Base-by-base conservation (phyloP, 35 echinoderm and acorn worm species). In the Eucidaris tribuloides region DNA sequence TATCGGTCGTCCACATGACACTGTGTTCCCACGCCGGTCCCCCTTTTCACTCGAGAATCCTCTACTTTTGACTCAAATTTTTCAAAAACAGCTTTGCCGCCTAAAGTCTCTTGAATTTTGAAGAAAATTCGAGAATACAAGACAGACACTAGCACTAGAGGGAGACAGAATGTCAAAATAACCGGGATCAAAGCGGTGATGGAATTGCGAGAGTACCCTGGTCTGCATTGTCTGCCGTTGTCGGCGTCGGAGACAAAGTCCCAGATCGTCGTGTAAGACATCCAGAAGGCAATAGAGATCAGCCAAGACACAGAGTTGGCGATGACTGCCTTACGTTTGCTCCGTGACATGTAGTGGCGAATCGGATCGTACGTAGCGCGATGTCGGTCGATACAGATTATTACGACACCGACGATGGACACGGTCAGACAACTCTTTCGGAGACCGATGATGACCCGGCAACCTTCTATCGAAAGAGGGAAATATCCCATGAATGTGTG, bases 361-460 rank as follows among this genome's bases (percentile, higher is more conserved):
- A 84, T 36, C 18, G 82, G 82, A 61, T 84, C 35, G 15, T 46
- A 29, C 30, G 72, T 48, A 2, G 82, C 82, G 29, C 52, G 65
- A 45, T 84, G 62, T 40, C 82, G 82, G 42, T 84, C 82, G 28
- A 42, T 68, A 50, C 82, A 84, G 41, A 84, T 84, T 17, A 72
- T 52, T 2, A 52, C 27, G 6, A 84, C 42, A 45, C 17, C 72
- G 42, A 71, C n/a, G 41, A 72, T 84, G 20, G 82, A 84, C 6
- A 64, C 62, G 23, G 38, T 22, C 25, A 54, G 32, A 9, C 70
- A 43, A 23, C 28, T 44, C 18, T 84, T 27, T 35, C 49, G 25
- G 39, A 74, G 25, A 2, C 55, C 28, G 15, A 42, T 63, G 5
- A 63, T 36, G 22, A 82, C 36, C 31, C 62, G 49, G 56, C 80